Evolutionary conservation across 2,888 invertebrate genomes (phyloP).

Genomic region (Drosophila cognata): DNA sequence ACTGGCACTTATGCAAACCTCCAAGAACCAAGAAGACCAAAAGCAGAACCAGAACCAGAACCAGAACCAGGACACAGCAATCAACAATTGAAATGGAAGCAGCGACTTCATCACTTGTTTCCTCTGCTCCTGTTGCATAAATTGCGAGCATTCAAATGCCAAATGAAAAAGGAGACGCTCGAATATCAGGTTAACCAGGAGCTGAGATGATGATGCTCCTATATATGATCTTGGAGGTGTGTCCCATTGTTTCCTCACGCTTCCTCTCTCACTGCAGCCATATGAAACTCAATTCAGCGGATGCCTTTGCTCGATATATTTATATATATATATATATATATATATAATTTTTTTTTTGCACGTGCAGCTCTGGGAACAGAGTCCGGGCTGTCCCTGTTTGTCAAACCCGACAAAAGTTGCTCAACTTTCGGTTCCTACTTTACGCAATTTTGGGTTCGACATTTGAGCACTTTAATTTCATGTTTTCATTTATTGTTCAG

Average conservation of each 20-base stretch:
- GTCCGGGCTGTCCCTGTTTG: slow-evolving; percentile 16
- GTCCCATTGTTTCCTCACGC: slow-evolving; percentile 73
- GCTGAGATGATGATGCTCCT: slow-evolving; percentile 27
- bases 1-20: slow-evolving; percentile 71
- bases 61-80: slow-evolving; percentile 56
- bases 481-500: slow-evolving; percentile 73
- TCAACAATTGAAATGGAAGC: slow-evolving; percentile 76
- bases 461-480: slow-evolving; percentile 78
- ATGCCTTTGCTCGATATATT: slow-evolving; percentile 41
- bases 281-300: slow-evolving; percentile 67
- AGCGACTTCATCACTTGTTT: slow-evolving; percentile 85
- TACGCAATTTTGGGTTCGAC: slow-evolving; percentile 63
- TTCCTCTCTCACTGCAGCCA: slow-evolving; percentile 64
- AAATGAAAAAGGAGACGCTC: slow-evolving; percentile 67
- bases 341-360: slow-evolving; percentile 54
- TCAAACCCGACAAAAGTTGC: slow-evolving; percentile 73
- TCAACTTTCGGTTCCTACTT: slow-evolving; percentile 79
- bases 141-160: slow-evolving; percentile 55
- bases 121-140: slow-evolving; percentile 78
- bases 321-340: not conserved
- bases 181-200: slow-evolving; percentile 79
- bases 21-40: slow-evolving; percentile 4
- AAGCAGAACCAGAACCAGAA: not conserved
- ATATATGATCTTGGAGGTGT: slow-evolving; percentile 77
- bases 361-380: slow-evolving; percentile 71